Evolutionary conservation across 1,140 invertebrate genomes (phyloP).

Genomic region (Bicyclus anynana): DNA sequence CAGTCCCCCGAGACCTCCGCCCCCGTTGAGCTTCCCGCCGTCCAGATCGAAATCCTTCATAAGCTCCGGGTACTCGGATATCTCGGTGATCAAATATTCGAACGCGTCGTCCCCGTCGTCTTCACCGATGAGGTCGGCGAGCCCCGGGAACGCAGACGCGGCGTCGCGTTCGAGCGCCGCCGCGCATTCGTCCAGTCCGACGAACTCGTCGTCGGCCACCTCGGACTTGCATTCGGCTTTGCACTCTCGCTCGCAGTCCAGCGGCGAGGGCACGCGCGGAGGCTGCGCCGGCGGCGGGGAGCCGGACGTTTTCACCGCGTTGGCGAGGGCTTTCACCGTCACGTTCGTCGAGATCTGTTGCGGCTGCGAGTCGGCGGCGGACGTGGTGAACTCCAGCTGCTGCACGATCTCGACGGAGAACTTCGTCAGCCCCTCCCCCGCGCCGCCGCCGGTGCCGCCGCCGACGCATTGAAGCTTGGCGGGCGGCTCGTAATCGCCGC

Average conservation of each 20-base stretch:
- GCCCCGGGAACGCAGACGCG: conserved; percentile 85
- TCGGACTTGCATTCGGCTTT: conserved; percentile 90
- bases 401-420: conserved; percentile 95
- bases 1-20: conserved; percentile 44
- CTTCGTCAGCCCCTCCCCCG: conserved; percentile 84
- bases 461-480: conserved; percentile 86
- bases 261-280: conserved; percentile 72
- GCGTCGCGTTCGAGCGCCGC: conserved; percentile 89
- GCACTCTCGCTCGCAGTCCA: conserved; percentile 76
- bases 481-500: conserved; percentile 87
- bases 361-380: conserved; percentile 87
- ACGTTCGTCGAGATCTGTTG: conserved; percentile 95
- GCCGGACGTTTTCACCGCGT: conserved; percentile 88
- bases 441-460: conserved; percentile 56
- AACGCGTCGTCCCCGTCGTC: conserved; percentile 91
- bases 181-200: conserved; percentile 87
- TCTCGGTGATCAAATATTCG: conserved; percentile 93
- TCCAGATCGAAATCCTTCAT: conserved; percentile 88
- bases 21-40: conserved; percentile 71
- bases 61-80: conserved; percentile 89
- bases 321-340: conserved; percentile 92
- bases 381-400: conserved; percentile 91
- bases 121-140: conserved; percentile 88
- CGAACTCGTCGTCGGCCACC: conserved; percentile 87
- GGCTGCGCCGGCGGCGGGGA: conserved; percentile 70